A percentile compares a stretch with the other conserved stretches of the same genome.
These are phyloP conservation scores for Pararge aegeria DNA, from an alignment of 1,140 invertebrate species.

Conservation along the genomic window DNA sequence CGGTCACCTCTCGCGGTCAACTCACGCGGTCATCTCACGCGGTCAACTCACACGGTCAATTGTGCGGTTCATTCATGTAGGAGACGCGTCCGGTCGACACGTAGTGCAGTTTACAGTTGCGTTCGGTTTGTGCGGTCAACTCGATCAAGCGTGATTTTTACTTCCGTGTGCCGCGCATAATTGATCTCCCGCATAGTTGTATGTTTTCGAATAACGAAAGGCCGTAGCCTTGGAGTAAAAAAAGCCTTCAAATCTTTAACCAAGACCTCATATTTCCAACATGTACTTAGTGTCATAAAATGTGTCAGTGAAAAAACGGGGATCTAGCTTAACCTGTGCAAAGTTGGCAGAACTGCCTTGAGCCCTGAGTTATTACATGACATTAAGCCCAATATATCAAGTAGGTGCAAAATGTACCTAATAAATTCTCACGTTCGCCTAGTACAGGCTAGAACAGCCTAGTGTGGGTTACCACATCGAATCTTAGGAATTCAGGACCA, in stretches of 20 bases:
- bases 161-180: too few species aligned
- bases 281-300: background rate
- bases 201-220: too few species aligned
- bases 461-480: background rate
- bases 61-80: too few species aligned
- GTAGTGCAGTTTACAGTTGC: too few species aligned
- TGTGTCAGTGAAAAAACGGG: background rate
- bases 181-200: too few species aligned
- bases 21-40: too few species aligned
- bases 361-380: conserved; percentile 1
- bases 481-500: background rate
- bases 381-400: conserved; percentile 6
- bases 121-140: too few species aligned
- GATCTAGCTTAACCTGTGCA: background rate
- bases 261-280: background rate
- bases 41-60: too few species aligned
- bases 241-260: background rate
- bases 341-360: background rate
- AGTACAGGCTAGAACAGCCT: background rate
- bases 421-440: conserved; percentile 14
- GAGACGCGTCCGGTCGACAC: too few species aligned
- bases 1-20: too few species aligned
- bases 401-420: conserved; percentile 7
- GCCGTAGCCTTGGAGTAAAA: background rate
- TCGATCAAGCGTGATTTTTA: too few species aligned